Percentiles rank a stretch among this genome's conserved stretches.
Conservation (phyloP, 1,140 invertebrate species). For the Aethina tumida region DNA sequence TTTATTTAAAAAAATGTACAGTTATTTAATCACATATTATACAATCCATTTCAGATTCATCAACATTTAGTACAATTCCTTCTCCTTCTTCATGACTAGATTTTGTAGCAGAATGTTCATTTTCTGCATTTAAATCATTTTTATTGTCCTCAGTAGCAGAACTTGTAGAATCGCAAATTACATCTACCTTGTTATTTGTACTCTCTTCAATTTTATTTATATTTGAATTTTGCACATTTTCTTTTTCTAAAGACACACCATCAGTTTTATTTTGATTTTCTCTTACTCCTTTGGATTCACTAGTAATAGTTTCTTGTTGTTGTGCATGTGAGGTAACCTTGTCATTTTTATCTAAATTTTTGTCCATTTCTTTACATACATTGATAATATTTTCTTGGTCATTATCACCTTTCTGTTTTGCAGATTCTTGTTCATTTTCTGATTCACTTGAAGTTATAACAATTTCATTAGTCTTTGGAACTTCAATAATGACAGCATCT, state of each 20-base stretch:
- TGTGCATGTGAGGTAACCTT: not conserved
- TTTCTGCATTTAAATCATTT: not conserved
- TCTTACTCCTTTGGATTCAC: constrained; percentile 4
- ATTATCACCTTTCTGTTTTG: not conserved
- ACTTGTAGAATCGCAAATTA: not conserved
- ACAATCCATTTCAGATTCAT: constrained; percentile 22
- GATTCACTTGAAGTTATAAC: constrained; percentile 32
- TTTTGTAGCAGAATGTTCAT: constrained; percentile 11
- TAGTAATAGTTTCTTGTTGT: not conserved
- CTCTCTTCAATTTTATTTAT: constrained; percentile 11
- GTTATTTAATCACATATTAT: constrained; percentile 18
- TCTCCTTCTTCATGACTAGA: constrained; percentile 15
- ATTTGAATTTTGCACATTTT: constrained; percentile 10
- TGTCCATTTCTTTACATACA: constrained; percentile 2
- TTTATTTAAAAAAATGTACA: not conserved
- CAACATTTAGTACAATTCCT: constrained; percentile 23
- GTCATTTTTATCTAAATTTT: not conserved
- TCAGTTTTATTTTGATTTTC: constrained; percentile 15
- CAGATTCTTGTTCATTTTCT: constrained; percentile 17
- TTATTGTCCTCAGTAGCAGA: not conserved
- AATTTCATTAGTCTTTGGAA: constrained; percentile 28
- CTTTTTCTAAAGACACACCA: constrained; percentile 11
- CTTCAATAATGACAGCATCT: constrained; percentile 30
- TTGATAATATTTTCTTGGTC: not conserved
- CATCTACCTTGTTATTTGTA: constrained; percentile 5